Evolutionary conservation across 1,140 invertebrate genomes (phyloP).

Genomic region (Octopus bimaculoides): DNA sequence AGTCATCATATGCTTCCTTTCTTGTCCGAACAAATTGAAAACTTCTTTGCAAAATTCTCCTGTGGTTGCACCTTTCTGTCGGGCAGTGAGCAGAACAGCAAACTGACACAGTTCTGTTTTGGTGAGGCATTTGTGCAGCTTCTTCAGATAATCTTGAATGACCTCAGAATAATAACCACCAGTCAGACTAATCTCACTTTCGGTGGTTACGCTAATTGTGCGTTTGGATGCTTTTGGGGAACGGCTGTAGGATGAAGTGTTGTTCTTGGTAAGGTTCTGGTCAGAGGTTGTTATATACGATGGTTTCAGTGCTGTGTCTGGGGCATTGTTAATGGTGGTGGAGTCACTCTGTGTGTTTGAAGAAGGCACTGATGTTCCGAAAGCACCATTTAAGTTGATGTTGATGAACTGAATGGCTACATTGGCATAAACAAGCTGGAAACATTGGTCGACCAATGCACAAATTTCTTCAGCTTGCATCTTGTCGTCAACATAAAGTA

Average conservation of each 20-base stretch:
- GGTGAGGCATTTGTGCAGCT: conserved; percentile 51
- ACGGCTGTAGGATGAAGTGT: not conserved
- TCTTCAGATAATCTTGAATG: conserved; percentile 40
- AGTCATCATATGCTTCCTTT: conserved; percentile 51
- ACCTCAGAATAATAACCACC: conserved; percentile 29
- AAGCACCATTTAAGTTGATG: too few relatives aligned
- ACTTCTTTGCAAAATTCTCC: conserved; percentile 53
- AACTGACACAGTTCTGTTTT: conserved; percentile 52
- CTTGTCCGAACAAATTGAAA: conserved; percentile 50
- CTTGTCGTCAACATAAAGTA: too few relatives aligned
- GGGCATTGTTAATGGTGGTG: too few relatives aligned
- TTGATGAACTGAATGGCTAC: too few relatives aligned
- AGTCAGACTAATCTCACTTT: conserved; percentile 17
- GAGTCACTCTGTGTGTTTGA: too few relatives aligned
- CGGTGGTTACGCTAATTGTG: conserved; percentile 12
- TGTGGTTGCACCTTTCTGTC: conserved; percentile 33
- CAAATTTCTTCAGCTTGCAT: too few relatives aligned
- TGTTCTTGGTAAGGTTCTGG: conserved; percentile 1
- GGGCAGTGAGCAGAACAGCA: conserved; percentile 45
- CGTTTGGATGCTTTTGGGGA: conserved; percentile 3
- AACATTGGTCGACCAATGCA: too few relatives aligned
- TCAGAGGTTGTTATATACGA: conserved; percentile 15
- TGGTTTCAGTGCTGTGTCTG: too few relatives aligned
- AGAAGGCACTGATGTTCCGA: too few relatives aligned
- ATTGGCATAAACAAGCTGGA: too few relatives aligned